phyloP scores from a whole-genome alignment of 1,140 invertebrate genomes.

The Magallana angulata region DNA sequence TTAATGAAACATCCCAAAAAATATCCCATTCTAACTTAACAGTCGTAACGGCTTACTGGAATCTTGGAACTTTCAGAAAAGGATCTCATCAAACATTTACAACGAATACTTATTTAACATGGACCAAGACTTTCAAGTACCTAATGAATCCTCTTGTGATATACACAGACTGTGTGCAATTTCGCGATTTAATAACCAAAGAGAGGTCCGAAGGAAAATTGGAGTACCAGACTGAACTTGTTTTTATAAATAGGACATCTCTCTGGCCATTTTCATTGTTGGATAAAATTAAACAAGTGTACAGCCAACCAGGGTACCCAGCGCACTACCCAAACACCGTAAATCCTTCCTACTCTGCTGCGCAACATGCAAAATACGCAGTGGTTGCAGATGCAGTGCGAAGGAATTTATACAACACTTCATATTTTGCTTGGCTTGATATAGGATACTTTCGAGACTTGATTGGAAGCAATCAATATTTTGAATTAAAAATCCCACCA shows the following conservation, averaged over 20 bases:
- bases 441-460: constrained; percentile 66
- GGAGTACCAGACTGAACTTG: constrained; percentile 57
- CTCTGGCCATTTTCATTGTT: constrained; percentile 46
- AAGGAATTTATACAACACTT: constrained; percentile 59
- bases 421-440: constrained; percentile 69
- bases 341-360: constrained; percentile 61
- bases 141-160: constrained; percentile 63
- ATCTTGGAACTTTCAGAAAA: constrained; percentile 68
- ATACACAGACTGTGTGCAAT: constrained; percentile 63
- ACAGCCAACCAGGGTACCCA: constrained; percentile 55
- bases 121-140: constrained; percentile 60
- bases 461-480: constrained; percentile 21
- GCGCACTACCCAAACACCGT: constrained; percentile 64
- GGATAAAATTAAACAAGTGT: constrained; percentile 61
- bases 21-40: constrained; percentile 45
- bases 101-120: constrained; percentile 54
- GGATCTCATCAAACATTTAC: constrained; percentile 29
- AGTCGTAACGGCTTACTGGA: constrained; percentile 70
- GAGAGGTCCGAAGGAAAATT: constrained; percentile 48
- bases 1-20: not conserved
- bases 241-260: constrained; percentile 49
- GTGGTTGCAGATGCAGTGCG: constrained; percentile 49
- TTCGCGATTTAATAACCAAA: constrained; percentile 50
- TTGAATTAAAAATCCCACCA: constrained; percentile 57
- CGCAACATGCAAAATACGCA: constrained; percentile 67